Evolutionary conservation across 2,113 vertebrate species (phyloP).

Genomic region (Callipepla californica): DNA sequence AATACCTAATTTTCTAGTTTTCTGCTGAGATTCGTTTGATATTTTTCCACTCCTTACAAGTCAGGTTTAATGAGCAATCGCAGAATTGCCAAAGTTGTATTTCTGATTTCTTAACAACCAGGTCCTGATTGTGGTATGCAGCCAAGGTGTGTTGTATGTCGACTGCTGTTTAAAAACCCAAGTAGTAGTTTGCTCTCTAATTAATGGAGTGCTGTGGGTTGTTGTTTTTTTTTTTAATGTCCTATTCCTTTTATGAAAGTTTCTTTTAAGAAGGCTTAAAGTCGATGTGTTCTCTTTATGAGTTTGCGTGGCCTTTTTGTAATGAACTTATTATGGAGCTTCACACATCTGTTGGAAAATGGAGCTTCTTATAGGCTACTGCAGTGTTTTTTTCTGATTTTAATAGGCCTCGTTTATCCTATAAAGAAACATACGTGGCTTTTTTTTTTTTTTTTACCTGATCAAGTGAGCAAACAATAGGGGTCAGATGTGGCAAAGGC

Average conservation of each 20-base stretch:
- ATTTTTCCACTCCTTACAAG: not conserved
- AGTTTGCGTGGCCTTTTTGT: conserved; percentile 75
- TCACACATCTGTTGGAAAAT: conserved; percentile 79
- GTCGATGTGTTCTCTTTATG: conserved; percentile 70
- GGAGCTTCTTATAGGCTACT: conserved; percentile 77
- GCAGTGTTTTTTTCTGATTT: conserved; percentile 74
- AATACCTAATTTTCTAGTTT: not conserved
- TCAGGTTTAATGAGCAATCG: conserved; percentile 27
- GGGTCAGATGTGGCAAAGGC: conserved; percentile 82
- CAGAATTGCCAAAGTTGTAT: not conserved
- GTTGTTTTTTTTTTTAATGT: conserved; percentile 49
- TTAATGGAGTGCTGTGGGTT: conserved; percentile 48
- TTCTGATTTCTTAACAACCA: not conserved
- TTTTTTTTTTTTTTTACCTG: conserved; percentile 80
- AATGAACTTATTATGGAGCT: conserved; percentile 79
- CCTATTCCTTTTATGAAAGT: conserved; percentile 66
- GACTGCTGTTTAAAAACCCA: conserved; percentile 59
- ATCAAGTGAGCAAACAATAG: conserved; percentile 84
- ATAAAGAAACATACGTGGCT: conserved; percentile 73
- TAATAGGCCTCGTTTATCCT: conserved; percentile 83
- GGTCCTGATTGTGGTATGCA: conserved; percentile 6
- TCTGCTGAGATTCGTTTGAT: conserved; percentile 13
- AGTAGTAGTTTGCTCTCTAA: conserved; percentile 64
- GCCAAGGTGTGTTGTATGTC: conserved; percentile 45
- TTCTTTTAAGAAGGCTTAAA: conserved; percentile 71